These are phyloP conservation scores for Festucalex cinctus DNA, from an alignment of 2,113 vertebrate species.

Conservation along the genomic window DNA sequence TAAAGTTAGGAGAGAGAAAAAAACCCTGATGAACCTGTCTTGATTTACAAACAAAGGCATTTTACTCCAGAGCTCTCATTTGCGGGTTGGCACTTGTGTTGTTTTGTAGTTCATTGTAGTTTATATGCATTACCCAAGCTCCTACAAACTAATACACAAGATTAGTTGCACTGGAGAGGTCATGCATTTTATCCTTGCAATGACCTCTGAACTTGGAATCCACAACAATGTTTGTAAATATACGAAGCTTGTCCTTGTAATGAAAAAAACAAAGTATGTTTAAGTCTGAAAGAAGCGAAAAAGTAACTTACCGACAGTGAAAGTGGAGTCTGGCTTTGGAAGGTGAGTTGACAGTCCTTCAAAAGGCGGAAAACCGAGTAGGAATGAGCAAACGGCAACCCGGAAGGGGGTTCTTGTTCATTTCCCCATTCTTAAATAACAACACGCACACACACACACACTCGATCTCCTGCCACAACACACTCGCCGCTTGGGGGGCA, in stretches of 20 bases:
- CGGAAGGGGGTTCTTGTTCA: neutral
- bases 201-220: constrained; percentile 33
- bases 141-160: neutral
- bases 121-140: neutral
- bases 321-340: neutral
- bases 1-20: too few species aligned
- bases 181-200: neutral
- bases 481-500: neutral
- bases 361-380: neutral
- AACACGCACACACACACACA: neutral
- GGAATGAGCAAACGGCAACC: neutral
- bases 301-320: neutral
- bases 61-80: neutral
- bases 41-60: neutral
- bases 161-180: neutral
- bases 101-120: neutral
- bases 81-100: neutral
- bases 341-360: neutral
- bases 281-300: neutral
- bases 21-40: too few species aligned
- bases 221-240: neutral
- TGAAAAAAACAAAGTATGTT: too few species aligned
- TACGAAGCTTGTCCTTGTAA: neutral
- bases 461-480: too few species aligned
- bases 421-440: constrained; percentile 6